Conservation (phyloP, 2,113 vertebrate species). For the Engraulis encrasicolus region DNA sequence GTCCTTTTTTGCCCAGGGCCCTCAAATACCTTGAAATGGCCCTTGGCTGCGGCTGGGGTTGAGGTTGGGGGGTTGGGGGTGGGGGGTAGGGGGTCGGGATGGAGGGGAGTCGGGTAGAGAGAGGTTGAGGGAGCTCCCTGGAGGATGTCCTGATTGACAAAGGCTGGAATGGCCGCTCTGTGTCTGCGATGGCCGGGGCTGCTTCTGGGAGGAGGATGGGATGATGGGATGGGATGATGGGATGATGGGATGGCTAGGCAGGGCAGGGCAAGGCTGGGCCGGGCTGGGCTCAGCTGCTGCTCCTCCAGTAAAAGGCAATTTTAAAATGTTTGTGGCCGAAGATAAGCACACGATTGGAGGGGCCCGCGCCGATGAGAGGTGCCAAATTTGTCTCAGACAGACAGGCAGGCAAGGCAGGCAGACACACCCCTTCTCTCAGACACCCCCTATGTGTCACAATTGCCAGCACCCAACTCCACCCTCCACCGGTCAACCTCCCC, state of each 20-base stretch:
- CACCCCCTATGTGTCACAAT: not conserved
- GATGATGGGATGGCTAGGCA: too few species aligned
- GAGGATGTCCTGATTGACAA: slow-evolving; percentile 51
- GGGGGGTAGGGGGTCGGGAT: too few species aligned
- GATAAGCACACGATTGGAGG: slow-evolving; percentile 32
- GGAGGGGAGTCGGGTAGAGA: too few species aligned
- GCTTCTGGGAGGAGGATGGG: slow-evolving; percentile 41
- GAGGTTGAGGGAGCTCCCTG: slow-evolving; percentile 33
- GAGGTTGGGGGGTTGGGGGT: too few species aligned
- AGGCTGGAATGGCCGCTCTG: slow-evolving; percentile 50
- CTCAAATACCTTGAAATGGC: too few species aligned
- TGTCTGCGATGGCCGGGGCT: too few species aligned
- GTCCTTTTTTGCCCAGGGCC: too few species aligned
- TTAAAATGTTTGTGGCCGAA: slow-evolving; percentile 38
- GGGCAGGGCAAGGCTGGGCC: too few species aligned
- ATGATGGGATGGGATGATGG: too few species aligned
- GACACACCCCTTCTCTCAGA: not conserved
- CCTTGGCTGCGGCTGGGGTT: too few species aligned
- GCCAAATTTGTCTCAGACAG: slow-evolving; percentile 32
- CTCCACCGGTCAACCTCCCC: not conserved
- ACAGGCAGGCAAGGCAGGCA: too few species aligned
- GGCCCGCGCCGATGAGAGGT: slow-evolving; percentile 34
- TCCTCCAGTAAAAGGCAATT: slow-evolving; percentile 52
- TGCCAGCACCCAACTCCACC: not conserved
- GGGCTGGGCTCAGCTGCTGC: slow-evolving; percentile 50